Conservation (phyloP, 1,140 invertebrate genomes). For the Stratiolaelaps scimitus region DNA sequence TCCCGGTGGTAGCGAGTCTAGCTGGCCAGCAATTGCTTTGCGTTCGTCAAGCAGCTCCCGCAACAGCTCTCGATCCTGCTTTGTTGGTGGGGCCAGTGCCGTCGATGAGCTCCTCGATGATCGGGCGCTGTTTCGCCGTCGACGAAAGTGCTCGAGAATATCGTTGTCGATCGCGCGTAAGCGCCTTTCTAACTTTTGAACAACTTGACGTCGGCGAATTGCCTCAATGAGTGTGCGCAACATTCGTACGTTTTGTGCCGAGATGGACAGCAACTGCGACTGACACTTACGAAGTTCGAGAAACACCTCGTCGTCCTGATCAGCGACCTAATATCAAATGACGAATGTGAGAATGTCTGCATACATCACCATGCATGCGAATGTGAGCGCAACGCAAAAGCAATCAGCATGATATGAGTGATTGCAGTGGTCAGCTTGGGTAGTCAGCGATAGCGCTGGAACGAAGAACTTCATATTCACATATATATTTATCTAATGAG, state of each 20-base stretch:
- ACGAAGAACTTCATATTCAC: no score
- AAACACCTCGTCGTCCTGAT: constrained; percentile 25
- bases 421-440: no score
- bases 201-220: not conserved
- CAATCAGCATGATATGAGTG: no score
- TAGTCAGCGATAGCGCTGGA: no score
- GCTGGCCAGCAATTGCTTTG: not conserved
- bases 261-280: not conserved
- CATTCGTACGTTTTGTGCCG: constrained; percentile 7
- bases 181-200: not conserved
- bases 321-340: not conserved
- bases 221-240: not conserved
- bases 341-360: no score
- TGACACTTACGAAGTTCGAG: constrained; percentile 23
- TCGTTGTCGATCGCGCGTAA: constrained; percentile 9
- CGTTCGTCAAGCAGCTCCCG: not conserved
- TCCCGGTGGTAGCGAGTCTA: no score
- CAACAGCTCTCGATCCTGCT: not conserved
- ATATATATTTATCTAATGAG: no score
- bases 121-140: constrained; percentile 8
- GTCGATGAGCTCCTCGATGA: not conserved
- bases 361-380: no score
- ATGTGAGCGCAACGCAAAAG: no score
- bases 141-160: constrained; percentile 7
- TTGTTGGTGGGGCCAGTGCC: not conserved